Evolutionary conservation across 1,140 invertebrate genomes (phyloP).

Genomic region (Drosophila dunni): DNA sequence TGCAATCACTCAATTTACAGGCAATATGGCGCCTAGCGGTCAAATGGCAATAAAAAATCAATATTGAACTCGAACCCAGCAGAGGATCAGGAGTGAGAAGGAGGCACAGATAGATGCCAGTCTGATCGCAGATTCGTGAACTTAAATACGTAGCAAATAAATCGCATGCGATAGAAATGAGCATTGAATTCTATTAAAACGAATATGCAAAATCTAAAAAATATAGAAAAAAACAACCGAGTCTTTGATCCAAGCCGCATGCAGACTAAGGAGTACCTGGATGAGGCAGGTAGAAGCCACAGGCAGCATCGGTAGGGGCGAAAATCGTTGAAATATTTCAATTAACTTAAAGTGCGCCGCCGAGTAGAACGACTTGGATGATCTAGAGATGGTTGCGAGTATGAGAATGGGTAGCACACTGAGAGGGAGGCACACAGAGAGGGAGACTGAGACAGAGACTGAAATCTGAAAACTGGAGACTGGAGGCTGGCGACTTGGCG

Average conservation of each 20-base stretch:
- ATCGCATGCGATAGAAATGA: slow-evolving; percentile 84
- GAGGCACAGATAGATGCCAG: slow-evolving; percentile 10
- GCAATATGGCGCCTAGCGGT: slow-evolving; percentile 82
- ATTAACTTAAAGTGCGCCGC: slow-evolving; percentile 81
- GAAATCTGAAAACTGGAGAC: slow-evolving; percentile 16
- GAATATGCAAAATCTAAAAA: slow-evolving; percentile 71
- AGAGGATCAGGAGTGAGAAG: neutral
- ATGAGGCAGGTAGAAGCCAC: slow-evolving; percentile 70
- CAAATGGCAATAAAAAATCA: slow-evolving; percentile 82
- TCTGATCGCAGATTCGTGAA: slow-evolving; percentile 58
- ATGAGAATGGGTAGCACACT: slow-evolving; percentile 26
- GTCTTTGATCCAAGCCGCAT: slow-evolving; percentile 71
- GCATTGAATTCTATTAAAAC: slow-evolving; percentile 83
- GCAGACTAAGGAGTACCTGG: slow-evolving; percentile 18
- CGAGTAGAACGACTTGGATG: slow-evolving; percentile 29
- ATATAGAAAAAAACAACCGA: slow-evolving; percentile 23
- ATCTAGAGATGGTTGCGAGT: slow-evolving; percentile 14
- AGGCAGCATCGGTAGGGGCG: slow-evolving; percentile 54
- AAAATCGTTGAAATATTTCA: slow-evolving; percentile 84
- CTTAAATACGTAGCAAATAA: slow-evolving; percentile 77
- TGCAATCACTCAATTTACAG: slow-evolving; percentile 74
- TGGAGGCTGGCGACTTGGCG: slow-evolving; percentile 41
- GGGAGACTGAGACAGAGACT: neutral
- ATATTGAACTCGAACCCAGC: slow-evolving; percentile 59
- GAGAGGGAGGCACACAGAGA: slow-evolving; percentile 2